Percentiles rank a stretch among this genome's conserved stretches.
These are phyloP conservation scores for Bugulina stolonifera DNA, from an alignment of 2,888 invertebrate genomes.

Conservation along the genomic window DNA sequence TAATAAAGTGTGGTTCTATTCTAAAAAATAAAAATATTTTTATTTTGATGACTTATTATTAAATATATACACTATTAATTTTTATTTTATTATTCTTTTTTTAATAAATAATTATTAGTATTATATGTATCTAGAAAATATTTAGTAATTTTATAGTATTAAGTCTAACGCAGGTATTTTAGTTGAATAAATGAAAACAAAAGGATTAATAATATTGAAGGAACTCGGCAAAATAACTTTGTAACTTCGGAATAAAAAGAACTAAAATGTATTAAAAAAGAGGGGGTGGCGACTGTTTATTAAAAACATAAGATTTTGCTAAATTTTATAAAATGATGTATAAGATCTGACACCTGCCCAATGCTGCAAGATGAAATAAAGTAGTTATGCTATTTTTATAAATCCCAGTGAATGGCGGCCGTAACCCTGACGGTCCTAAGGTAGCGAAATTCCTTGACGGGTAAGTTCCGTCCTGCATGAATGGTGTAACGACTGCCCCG, in stretches of 20 bases:
- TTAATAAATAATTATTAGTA: too few species aligned
- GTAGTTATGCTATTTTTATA: conserved; percentile 27
- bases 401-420: conserved; percentile 32
- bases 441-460: conserved; percentile 33
- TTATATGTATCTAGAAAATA: not conserved
- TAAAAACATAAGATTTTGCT: conserved; percentile 33
- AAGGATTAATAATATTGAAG: conserved; percentile 29
- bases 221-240: conserved; percentile 31
- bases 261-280: conserved; percentile 27
- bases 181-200: conserved; percentile 29
- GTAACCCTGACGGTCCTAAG: conserved; percentile 32
- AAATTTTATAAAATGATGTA: conserved; percentile 32
- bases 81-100: too few species aligned
- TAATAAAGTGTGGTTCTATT: not conserved
- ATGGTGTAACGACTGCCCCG: conserved; percentile 31
- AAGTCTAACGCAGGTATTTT: conserved; percentile 30
- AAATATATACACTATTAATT: not conserved
- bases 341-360: conserved; percentile 33
- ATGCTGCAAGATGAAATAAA: conserved; percentile 32
- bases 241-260: conserved; percentile 31
- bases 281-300: conserved; percentile 33
- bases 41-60: not conserved
- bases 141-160: conserved; percentile 27
- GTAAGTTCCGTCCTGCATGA: conserved; percentile 32
- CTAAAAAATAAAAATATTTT: not conserved